Evolutionary conservation across 2,888 invertebrate species (phyloP), one percentile per base, ranked within the genome.

Genomic region (Caenorhabditis doughertyi): DNA sequence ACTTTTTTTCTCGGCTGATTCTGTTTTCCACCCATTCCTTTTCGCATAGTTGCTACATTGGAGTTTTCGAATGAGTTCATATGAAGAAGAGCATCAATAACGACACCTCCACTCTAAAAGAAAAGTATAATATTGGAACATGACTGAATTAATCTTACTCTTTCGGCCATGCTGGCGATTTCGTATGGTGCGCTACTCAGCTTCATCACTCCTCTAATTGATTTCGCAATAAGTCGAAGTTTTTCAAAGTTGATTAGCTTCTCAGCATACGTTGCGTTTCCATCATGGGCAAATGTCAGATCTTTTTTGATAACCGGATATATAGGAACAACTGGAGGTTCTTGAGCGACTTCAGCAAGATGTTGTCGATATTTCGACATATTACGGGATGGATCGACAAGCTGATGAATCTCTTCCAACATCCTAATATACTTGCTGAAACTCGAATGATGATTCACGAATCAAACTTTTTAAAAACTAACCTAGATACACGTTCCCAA

Each of bases 301-400:
- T 99, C 99, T 71, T 88, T 88, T 86, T 93, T 93, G 76, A 94
- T 93, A 35, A 94, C 92, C 8, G 94, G 94, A 87, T 94, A 94
- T 89, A 94, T 94, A 70, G 94, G 94, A 84, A 94, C 93, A 44
- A 92, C 85, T 8, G 88, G 88, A 13, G 88, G 88, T 27, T 88
- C 89, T 60, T 88, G 89, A 2, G 89, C 84, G 16, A 89, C 90
- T 25, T 88, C 85, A 0, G 89, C 87, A 60, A 99, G 95, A 79
- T 98, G 94, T 92, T 97, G 97, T 84, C 99, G 94, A 92, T 99
- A 99, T 60, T 97, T 97, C 91, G 96, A 96, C 98, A 99, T 99
- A 92, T 99, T 99, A 86, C 98, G 94, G 35, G 97, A 97, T 1
- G 99, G 98, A 93, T 99, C 98, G 96, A 99, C 97, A 39, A 99